Conservation (phyloP, 2,888 invertebrate species). For the Campaea margaritaria region DNA sequence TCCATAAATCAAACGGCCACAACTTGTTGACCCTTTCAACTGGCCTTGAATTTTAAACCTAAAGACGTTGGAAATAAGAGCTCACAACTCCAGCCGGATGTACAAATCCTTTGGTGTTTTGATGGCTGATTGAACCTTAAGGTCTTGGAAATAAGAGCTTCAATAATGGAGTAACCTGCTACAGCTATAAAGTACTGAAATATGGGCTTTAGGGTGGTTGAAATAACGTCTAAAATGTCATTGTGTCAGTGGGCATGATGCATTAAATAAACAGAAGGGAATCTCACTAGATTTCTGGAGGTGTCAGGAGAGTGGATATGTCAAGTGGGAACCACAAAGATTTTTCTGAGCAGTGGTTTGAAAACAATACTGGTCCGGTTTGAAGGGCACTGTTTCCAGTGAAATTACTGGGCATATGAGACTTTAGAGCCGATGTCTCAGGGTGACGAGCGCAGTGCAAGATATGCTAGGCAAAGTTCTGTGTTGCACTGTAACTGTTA, state of each 20-base stretch:
- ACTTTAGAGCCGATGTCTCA: no score
- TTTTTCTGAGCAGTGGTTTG: no score
- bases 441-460: no score
- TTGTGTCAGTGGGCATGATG: neutral
- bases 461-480: no score
- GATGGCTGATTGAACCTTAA: conserved; percentile 4
- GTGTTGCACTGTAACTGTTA: no score
- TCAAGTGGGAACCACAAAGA: no score
- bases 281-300: conserved; percentile 3
- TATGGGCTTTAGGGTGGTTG: neutral
- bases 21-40: conserved; percentile 21
- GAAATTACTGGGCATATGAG: no score
- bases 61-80: conserved; percentile 1
- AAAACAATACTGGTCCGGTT: no score
- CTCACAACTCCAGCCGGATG: neutral
- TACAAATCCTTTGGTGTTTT: conserved; percentile 8
- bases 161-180: neutral
- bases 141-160: neutral
- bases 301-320: neutral
- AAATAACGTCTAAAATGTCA: conserved; percentile 13
- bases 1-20: conserved; percentile 30
- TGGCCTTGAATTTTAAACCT: conserved; percentile 6
- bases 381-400: no score
- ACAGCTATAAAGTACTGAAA: neutral
- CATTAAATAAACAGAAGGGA: conserved; percentile 19